A percentile compares a stretch with the other conserved stretches of the same genome.
Evolutionary conservation across 1,140 invertebrate genomes (phyloP).

Genomic region (Zophobas atratus): DNA sequence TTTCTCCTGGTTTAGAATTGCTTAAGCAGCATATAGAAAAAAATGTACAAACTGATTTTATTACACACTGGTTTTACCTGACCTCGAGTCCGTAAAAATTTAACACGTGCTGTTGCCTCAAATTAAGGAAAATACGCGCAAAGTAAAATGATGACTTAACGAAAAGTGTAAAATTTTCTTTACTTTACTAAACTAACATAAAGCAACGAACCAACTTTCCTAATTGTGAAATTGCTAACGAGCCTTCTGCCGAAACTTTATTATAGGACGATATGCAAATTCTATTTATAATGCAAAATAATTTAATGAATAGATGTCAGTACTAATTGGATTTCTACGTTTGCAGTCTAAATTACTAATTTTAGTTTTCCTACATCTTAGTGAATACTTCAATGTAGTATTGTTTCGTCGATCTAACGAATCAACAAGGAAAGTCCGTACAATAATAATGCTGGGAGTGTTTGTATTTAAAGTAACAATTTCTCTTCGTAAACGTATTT

Average conservation of each 20-base stretch:
- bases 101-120: too few species aligned
- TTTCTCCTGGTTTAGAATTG: too few species aligned
- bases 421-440: too few species aligned
- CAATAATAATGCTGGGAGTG: too few species aligned
- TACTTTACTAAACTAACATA: slow-evolving; percentile 38
- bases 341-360: slow-evolving; percentile 25
- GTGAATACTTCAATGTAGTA: background rate
- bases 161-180: slow-evolving; percentile 37
- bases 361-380: slow-evolving; percentile 9
- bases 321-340: slow-evolving; percentile 42
- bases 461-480: too few species aligned
- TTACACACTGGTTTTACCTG: too few species aligned
- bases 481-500: too few species aligned
- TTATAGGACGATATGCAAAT: slow-evolving; percentile 45
- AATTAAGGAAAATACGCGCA: background rate
- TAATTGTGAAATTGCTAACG: slow-evolving; percentile 49
- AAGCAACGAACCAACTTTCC: slow-evolving; percentile 35
- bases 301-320: slow-evolving; percentile 35
- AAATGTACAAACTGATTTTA: too few species aligned
- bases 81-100: too few species aligned
- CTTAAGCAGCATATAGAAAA: too few species aligned
- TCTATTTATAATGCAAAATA: slow-evolving; percentile 44
- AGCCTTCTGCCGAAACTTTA: slow-evolving; percentile 42
- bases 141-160: slow-evolving; percentile 22
- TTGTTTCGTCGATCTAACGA: too few species aligned